Conservation (phyloP, 2,797 vertebrate genomes). For the Acanthis flammea region DNA sequence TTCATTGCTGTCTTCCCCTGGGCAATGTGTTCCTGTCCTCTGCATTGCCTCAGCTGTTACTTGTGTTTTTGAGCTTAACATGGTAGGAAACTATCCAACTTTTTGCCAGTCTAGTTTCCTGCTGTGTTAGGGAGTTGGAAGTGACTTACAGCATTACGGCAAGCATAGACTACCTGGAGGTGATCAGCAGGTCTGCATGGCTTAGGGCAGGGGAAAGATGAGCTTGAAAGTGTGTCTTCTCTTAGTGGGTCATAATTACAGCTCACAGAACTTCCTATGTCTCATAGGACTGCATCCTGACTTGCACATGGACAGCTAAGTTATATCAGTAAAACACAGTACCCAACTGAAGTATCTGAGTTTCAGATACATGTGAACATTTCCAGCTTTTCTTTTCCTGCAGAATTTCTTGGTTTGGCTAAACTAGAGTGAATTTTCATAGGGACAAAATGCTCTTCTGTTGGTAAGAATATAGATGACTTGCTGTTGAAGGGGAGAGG, state of each 20-base stretch:
- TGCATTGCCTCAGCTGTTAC: background rate
- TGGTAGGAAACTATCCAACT: background rate
- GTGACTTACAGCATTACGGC: background rate
- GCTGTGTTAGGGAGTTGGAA: background rate
- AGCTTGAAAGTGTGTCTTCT: background rate
- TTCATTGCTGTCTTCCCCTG: background rate
- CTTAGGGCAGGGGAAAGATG: background rate
- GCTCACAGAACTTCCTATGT: background rate
- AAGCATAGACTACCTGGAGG: accelerated
- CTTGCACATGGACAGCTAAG: background rate
- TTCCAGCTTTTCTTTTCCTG: background rate
- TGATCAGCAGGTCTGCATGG: background rate
- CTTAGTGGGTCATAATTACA: background rate
- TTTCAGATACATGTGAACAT: background rate
- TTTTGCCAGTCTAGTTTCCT: background rate
- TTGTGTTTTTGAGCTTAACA: background rate
- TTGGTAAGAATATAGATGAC: background rate
- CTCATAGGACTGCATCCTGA: background rate
- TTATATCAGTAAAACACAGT: background rate
- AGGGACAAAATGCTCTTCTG: background rate
- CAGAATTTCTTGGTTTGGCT: background rate
- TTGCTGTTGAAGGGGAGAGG: background rate
- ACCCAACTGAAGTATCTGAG: background rate
- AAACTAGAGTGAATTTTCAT: background rate
- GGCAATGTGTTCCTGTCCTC: background rate